Evolutionary conservation across 2,797 vertebrate genomes (phyloP).

Genomic region (Lithobates pipiens): DNA sequence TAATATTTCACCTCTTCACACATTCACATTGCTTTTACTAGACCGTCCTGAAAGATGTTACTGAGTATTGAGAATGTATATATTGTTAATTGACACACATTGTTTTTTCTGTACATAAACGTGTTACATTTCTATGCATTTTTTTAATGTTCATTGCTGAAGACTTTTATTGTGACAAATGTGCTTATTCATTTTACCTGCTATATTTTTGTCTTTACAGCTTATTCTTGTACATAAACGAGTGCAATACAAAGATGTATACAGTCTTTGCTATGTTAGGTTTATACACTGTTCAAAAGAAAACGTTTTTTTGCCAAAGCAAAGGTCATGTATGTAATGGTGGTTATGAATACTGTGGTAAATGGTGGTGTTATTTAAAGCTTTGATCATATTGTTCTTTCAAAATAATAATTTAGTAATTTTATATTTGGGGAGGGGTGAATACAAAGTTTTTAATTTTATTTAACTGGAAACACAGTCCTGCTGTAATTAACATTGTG

Average conservation of each 20-base stretch:
- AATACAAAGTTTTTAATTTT: constrained; percentile 85
- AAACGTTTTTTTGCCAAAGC: constrained; percentile 91
- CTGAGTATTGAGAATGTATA: constrained; percentile 70
- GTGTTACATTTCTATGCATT: constrained; percentile 82
- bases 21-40: constrained; percentile 6
- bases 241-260: constrained; percentile 95
- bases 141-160: constrained; percentile 75
- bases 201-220: constrained; percentile 75
- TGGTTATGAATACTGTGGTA: constrained; percentile 80
- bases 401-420: constrained; percentile 86
- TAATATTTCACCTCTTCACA: constrained; percentile 29
- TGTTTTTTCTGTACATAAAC: constrained; percentile 77
- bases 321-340: constrained; percentile 77
- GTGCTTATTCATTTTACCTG: constrained; percentile 72
- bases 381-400: constrained; percentile 91
- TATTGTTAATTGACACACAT: constrained; percentile 77
- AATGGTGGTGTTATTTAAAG: constrained; percentile 83
- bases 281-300: constrained; percentile 89
- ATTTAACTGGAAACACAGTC: constrained; percentile 91
- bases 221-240: constrained; percentile 86
- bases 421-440: constrained; percentile 87
- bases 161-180: constrained; percentile 77
- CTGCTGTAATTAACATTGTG: constrained; percentile 82
- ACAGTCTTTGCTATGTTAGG: constrained; percentile 88
- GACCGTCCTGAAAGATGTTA: constrained; percentile 37